Percentiles rank a stretch among this genome's conserved stretches.
Conservation (phyloP, 2,888 invertebrate species). For the Xylota sylvarum region DNA sequence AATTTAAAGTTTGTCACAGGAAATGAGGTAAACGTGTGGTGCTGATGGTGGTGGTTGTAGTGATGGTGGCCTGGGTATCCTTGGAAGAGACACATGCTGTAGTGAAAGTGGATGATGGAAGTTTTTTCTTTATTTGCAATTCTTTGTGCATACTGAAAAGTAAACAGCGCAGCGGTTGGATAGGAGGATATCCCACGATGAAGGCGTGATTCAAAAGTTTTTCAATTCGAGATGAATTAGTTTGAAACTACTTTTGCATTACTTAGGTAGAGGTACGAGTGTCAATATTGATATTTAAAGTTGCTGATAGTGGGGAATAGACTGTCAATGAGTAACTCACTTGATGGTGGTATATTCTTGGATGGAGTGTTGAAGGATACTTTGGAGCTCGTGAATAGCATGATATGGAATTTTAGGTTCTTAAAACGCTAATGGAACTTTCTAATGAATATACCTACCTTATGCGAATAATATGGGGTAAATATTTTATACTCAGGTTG, state of each 20-base stretch:
- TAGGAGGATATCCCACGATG: not conserved
- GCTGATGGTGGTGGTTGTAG: no score
- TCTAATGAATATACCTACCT: no score
- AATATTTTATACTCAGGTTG: no score
- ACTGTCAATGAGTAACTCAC: not conserved
- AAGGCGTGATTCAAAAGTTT: conserved; percentile 44
- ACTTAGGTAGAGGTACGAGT: conserved; percentile 60
- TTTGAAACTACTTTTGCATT: conserved; percentile 66
- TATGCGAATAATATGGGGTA: no score
- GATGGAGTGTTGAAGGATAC: not conserved
- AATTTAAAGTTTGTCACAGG: conserved; percentile 67
- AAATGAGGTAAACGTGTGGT: conserved; percentile 43
- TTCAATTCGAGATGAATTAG: conserved; percentile 58
- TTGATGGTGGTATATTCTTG: not conserved
- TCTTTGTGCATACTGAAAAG: conserved; percentile 46
- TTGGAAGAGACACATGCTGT: conserved; percentile 9
- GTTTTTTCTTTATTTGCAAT: conserved; percentile 35
- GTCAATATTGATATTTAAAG: conserved; percentile 70
- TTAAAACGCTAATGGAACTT: no score
- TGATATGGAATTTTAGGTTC: no score
- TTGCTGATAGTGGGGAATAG: not conserved
- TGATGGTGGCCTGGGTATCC: no score
- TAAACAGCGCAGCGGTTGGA: conserved; percentile 1
- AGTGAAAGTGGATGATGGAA: conserved; percentile 33
- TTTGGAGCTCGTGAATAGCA: no score